phyloP scores from a whole-genome alignment of 2,888 invertebrate genomes.

The Pachliopta kotzebuea region DNA sequence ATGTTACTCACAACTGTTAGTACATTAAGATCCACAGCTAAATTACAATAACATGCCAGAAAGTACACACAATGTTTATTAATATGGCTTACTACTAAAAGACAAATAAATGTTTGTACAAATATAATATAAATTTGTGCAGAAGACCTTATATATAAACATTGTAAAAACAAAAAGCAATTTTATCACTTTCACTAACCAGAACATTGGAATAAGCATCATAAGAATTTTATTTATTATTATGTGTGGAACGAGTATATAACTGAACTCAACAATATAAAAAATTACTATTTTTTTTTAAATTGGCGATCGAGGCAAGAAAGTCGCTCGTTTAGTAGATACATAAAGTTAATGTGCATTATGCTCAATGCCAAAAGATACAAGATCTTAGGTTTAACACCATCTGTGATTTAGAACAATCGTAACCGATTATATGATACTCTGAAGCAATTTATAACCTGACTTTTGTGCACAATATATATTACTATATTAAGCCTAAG shows the following conservation, averaged over 20 bases:
- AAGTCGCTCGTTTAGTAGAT: too few relatives aligned
- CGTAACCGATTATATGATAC: background rate
- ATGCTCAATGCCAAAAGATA: too few relatives aligned
- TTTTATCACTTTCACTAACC: constrained; percentile 9
- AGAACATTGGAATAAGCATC: constrained; percentile 8
- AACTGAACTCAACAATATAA: background rate
- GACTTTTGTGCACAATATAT: constrained; percentile 24
- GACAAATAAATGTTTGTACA: background rate
- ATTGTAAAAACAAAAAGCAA: background rate
- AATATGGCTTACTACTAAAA: background rate
- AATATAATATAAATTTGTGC: background rate
- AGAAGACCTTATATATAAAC: background rate
- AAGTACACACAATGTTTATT: background rate
- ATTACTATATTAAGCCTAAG: constrained; percentile 9
- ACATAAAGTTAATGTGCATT: too few relatives aligned
- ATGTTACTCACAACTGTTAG: constrained; percentile 21
- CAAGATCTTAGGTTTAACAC: too few relatives aligned
- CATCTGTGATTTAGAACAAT: background rate
- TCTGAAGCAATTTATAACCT: constrained; percentile 2
- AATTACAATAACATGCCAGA: background rate
- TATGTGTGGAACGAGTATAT: background rate
- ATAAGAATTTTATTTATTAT: constrained; percentile 8
- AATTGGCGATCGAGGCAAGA: too few relatives aligned
- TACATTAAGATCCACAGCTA: background rate
- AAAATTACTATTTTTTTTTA: background rate